phyloP scores from a whole-genome alignment of 2,797 vertebrate species.

The Fratercula arctica region DNA sequence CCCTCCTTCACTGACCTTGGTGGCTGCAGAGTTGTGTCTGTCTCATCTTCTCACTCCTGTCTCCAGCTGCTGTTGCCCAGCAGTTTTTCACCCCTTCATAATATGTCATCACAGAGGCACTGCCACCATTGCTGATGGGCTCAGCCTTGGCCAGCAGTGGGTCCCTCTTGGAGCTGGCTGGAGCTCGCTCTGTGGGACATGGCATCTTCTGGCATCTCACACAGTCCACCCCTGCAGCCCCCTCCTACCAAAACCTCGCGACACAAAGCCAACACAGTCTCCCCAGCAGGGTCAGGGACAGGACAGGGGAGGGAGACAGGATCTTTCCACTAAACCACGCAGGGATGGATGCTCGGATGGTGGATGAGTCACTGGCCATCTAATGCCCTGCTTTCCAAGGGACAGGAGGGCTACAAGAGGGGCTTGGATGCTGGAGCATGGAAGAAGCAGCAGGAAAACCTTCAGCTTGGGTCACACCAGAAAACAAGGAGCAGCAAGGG shows the following conservation, averaged over 20 bases:
- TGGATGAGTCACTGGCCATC: not conserved
- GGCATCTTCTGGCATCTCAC: not conserved
- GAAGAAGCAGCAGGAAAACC: not conserved
- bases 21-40: too few species aligned
- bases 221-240: not conserved
- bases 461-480: not conserved
- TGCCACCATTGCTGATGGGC: fast-evolving
- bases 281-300: not conserved
- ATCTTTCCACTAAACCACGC: not conserved
- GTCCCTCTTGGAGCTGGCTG: not conserved
- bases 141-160: not conserved
- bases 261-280: not conserved
- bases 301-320: not conserved
- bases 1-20: not conserved
- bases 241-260: not conserved
- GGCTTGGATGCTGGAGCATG: not conserved
- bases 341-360: not conserved
- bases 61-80: not conserved
- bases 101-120: not conserved
- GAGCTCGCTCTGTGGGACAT: not conserved
- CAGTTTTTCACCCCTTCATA: not conserved
- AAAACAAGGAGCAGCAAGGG: not conserved
- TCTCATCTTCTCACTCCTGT: not conserved
- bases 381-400: not conserved
- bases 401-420: not conserved